Percentiles rank a stretch among this genome's conserved stretches.
These are phyloP conservation scores for Aythya baeri DNA, from an alignment of 2,113 vertebrate genomes.

Conservation along the genomic window DNA sequence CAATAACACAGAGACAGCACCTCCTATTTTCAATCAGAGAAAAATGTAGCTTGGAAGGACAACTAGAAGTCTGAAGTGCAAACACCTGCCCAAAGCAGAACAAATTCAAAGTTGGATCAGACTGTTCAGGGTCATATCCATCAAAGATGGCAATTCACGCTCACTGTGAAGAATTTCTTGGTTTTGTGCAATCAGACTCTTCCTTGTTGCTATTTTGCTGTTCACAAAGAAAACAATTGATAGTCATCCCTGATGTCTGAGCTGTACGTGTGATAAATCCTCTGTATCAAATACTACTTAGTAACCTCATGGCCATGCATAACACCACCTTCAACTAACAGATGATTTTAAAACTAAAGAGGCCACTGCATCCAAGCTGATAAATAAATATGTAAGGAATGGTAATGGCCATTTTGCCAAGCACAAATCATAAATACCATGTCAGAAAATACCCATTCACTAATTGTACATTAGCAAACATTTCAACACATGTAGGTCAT, in stretches of 20 bases:
- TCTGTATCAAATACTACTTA: neutral
- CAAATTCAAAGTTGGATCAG: neutral
- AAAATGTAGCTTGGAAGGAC: neutral
- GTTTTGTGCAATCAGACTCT: neutral
- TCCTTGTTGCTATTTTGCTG: neutral
- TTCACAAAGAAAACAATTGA: neutral
- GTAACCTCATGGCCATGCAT: neutral
- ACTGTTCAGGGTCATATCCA: neutral
- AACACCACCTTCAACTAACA: neutral
- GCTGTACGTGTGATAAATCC: neutral
- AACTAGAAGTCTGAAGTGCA: neutral
- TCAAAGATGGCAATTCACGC: neutral
- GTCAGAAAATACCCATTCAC: neutral
- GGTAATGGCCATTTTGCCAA: neutral
- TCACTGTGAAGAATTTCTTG: neutral
- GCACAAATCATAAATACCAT: neutral
- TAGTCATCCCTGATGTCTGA: neutral
- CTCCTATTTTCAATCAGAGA: neutral
- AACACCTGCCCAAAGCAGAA: neutral
- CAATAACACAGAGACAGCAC: neutral
- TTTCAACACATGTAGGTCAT: fast-evolving
- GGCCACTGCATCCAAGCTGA: neutral
- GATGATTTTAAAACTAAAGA: neutral
- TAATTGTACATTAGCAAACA: neutral
- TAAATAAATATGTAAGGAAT: neutral